Evolutionary conservation across 2,888 invertebrate species (phyloP).

Genomic region (Aphidius colemani): DNA sequence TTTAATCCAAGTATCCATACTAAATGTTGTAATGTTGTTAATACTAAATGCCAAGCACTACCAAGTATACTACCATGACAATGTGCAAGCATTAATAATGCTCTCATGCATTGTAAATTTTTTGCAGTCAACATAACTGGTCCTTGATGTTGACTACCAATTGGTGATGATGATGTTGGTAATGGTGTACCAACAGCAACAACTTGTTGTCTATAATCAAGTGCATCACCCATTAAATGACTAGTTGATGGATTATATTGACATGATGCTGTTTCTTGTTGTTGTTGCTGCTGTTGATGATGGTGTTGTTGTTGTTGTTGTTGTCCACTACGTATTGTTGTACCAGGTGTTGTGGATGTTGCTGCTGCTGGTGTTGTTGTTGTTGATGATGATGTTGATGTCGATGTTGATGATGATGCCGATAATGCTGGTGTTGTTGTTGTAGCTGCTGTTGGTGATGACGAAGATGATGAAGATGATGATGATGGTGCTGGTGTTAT

Average conservation of each 20-base stretch:
- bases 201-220: slow-evolving; percentile 87
- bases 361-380: slow-evolving; percentile 50
- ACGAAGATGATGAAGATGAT: slow-evolving; percentile 23
- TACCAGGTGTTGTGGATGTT: slow-evolving; percentile 32
- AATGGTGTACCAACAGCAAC: slow-evolving; percentile 96
- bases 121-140: slow-evolving; percentile 97
- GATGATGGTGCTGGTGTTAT: background rate
- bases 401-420: slow-evolving; percentile 49
- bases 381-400: slow-evolving; percentile 12
- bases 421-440: slow-evolving; percentile 40
- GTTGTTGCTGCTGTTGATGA: slow-evolving; percentile 3
- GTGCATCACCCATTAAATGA: slow-evolving; percentile 63
- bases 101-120: slow-evolving; percentile 95
- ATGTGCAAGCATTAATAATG: slow-evolving; percentile 86
- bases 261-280: slow-evolving; percentile 47
- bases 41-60: slow-evolving; percentile 93
- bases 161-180: slow-evolving; percentile 80
- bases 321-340: slow-evolving; percentile 57
- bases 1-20: slow-evolving; percentile 96
- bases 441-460: slow-evolving; percentile 3
- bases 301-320: slow-evolving; percentile 4
- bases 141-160: slow-evolving; percentile 77
- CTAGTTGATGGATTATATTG: slow-evolving; percentile 53
- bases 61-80: slow-evolving; percentile 91
- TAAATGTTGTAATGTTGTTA: slow-evolving; percentile 90